These are phyloP conservation scores for Cotesia typhae DNA, from an alignment of 1,140 invertebrate species.

Conservation along the genomic window DNA sequence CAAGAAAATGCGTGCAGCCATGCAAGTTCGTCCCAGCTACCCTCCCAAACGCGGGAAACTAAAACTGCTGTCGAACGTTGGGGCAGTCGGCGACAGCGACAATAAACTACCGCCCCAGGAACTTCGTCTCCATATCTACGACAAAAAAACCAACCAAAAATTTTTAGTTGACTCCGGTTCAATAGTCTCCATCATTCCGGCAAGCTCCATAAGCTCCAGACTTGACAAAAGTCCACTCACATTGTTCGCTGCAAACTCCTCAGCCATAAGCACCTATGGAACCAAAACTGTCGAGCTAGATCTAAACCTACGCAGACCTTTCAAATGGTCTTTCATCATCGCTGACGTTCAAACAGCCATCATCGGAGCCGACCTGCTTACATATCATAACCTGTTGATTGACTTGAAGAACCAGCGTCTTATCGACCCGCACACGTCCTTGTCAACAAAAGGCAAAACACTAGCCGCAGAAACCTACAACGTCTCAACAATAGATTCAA, in stretches of 20 bases:
- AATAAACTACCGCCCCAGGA: not conserved
- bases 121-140: not conserved
- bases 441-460: too few relatives aligned
- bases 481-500: too few relatives aligned
- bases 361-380: slow-evolving; percentile 41
- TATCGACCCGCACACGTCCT: too few relatives aligned
- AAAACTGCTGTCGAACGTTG: not conserved
- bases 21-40: too few relatives aligned
- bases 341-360: slow-evolving; percentile 37
- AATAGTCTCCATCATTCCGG: slow-evolving; percentile 17
- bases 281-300: slow-evolving; percentile 10
- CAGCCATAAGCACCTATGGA: slow-evolving; percentile 32
- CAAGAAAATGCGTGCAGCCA: too few relatives aligned
- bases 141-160: slow-evolving; percentile 1
- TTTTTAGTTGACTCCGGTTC: slow-evolving; percentile 32
- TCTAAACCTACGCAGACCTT: slow-evolving; percentile 23
- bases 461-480: too few relatives aligned
- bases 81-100: slow-evolving; percentile 5
- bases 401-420: too few relatives aligned
- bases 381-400: slow-evolving; percentile 33
- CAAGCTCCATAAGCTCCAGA: not conserved
- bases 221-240: not conserved
- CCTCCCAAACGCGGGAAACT: too few relatives aligned
- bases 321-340: slow-evolving; percentile 39
- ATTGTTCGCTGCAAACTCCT: slow-evolving; percentile 31